phyloP scores from a whole-genome alignment of 1,140 invertebrate species.

The Trichonephila clavipes region DNA sequence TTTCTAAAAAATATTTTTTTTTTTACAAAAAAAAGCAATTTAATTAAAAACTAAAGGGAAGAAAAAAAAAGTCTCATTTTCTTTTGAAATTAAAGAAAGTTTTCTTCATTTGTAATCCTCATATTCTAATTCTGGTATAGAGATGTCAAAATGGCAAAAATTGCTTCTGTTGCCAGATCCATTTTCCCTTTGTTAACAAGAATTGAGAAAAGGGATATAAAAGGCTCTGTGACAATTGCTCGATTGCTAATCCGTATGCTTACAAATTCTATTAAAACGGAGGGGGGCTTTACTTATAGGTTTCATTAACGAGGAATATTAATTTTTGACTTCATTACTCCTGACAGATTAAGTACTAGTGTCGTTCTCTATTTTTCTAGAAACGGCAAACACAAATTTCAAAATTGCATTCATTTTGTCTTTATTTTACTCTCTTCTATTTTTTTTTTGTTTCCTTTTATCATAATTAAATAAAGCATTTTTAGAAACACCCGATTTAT shows the following conservation, averaged over 20 bases:
- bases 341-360: slow-evolving; percentile 1
- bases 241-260: neutral
- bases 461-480: neutral
- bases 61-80: neutral
- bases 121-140: slow-evolving; percentile 20
- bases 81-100: slow-evolving; percentile 17
- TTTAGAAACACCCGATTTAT: neutral
- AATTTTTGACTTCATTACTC: neutral
- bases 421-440: no score
- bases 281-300: neutral
- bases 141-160: slow-evolving; percentile 54
- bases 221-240: neutral
- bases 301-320: neutral
- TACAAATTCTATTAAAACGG: neutral
- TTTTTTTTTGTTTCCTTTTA: neutral
- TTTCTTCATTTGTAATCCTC: neutral
- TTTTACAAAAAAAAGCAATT: neutral
- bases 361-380: neutral
- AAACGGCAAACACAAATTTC: neutral
- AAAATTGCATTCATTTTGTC: no score
- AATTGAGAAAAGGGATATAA: neutral
- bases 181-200: neutral
- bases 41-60: slow-evolving; percentile 34
- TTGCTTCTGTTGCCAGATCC: neutral
- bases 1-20: neutral